These are phyloP conservation scores for Hypomecis punctinalis DNA, from an alignment of 2,888 invertebrate genomes.

Conservation along the genomic window DNA sequence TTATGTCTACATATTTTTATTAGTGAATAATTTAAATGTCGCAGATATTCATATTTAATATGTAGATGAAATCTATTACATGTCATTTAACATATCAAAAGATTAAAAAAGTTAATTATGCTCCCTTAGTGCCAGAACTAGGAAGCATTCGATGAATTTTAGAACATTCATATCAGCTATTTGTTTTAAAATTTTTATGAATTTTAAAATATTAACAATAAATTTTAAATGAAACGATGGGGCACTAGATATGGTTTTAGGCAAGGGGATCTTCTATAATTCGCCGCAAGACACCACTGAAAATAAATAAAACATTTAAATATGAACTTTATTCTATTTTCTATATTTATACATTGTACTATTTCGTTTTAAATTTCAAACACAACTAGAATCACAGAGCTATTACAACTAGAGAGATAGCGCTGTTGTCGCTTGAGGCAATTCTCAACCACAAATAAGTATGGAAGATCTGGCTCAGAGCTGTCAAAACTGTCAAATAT, in stretches of 20 bases:
- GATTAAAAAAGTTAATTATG: constrained; percentile 42
- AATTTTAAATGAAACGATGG: constrained; percentile 1
- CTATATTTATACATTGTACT: too few species aligned
- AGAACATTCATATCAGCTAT: constrained; percentile 43
- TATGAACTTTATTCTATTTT: background rate
- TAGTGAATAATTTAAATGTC: constrained; percentile 36
- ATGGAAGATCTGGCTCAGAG: too few species aligned
- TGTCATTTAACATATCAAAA: constrained; percentile 72
- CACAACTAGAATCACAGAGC: too few species aligned
- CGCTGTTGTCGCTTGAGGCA: too few species aligned
- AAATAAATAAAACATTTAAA: background rate
- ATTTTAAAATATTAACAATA: constrained; percentile 4
- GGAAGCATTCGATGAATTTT: constrained; percentile 50
- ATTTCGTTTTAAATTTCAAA: too few species aligned
- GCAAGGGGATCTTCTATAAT: background rate
- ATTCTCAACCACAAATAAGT: too few species aligned
- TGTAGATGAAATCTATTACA: constrained; percentile 57
- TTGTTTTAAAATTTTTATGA: constrained; percentile 1
- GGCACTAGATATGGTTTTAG: background rate
- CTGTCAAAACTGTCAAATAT: too few species aligned
- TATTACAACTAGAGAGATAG: too few species aligned
- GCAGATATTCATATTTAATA: constrained; percentile 43
- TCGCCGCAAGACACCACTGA: background rate
- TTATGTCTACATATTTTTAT: constrained; percentile 24
- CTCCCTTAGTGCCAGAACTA: constrained; percentile 67